phyloP scores from a whole-genome alignment of 2,888 invertebrate genomes.

The Nyleta sp. region DNA sequence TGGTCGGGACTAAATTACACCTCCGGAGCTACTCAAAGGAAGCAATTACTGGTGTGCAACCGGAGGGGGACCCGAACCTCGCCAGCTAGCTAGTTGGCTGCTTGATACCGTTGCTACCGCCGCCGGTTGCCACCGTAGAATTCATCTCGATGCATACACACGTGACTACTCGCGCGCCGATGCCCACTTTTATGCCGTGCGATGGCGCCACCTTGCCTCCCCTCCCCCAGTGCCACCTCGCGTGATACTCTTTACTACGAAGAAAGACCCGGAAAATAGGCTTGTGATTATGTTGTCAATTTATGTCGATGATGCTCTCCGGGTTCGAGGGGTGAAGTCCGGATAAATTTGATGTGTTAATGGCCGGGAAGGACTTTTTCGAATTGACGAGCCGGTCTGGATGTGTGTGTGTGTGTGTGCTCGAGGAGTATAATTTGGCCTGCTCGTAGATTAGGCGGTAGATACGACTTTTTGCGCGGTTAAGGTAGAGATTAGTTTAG shows the following conservation, averaged over 20 bases:
- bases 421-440: constrained; percentile 16
- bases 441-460: not conserved
- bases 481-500: constrained; percentile 1
- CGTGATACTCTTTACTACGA: constrained; percentile 38
- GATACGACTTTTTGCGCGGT: not conserved
- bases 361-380: constrained; percentile 16
- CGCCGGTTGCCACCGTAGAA: constrained; percentile 41
- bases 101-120: constrained; percentile 56
- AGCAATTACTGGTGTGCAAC: constrained; percentile 83
- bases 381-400: constrained; percentile 1
- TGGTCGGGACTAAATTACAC: constrained; percentile 83
- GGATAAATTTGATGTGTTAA: constrained; percentile 21
- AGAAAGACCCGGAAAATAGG: constrained; percentile 17
- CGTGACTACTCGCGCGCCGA: constrained; percentile 54
- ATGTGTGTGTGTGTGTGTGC: too few relatives aligned
- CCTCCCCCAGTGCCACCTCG: constrained; percentile 23
- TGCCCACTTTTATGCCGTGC: constrained; percentile 50
- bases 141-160: constrained; percentile 62
- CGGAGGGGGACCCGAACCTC: constrained; percentile 70
- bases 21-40: constrained; percentile 83
- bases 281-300: constrained; percentile 42
- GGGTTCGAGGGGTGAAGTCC: constrained; percentile 11
- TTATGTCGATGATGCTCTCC: constrained; percentile 30
- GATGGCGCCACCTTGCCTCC: constrained; percentile 33
- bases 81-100: constrained; percentile 61